Evolutionary conservation across 2,113 vertebrate genomes (phyloP).

Genomic region (Scolopax mira): DNA sequence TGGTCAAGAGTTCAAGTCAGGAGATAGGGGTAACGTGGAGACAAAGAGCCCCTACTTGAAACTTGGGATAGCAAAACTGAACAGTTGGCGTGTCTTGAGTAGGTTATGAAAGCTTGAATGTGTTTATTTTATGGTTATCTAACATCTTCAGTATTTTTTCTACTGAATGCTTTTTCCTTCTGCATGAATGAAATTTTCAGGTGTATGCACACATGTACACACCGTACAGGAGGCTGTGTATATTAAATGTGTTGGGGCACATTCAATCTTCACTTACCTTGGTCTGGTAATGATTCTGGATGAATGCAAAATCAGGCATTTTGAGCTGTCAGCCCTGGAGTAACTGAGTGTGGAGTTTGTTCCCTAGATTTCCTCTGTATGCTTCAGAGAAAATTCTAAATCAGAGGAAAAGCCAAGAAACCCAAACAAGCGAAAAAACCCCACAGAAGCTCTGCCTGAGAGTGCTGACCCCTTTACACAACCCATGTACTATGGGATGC

Average conservation of each 20-base stretch:
- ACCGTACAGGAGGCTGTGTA: not conserved
- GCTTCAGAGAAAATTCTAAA: not conserved
- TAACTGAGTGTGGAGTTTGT: not conserved
- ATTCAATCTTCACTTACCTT: not conserved
- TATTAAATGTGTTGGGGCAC: not conserved
- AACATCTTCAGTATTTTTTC: not conserved
- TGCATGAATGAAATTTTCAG: constrained; percentile 16
- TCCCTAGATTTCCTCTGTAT: not conserved
- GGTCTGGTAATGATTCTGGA: not conserved
- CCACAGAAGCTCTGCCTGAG: not conserved
- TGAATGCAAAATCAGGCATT: not conserved
- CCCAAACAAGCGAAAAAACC: not conserved
- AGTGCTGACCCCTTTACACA: not conserved
- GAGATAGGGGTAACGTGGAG: not conserved
- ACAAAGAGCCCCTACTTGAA: not conserved
- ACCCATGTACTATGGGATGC: not conserved
- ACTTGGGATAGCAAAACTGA: not conserved
- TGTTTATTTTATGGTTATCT: constrained; percentile 30
- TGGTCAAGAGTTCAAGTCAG: not conserved
- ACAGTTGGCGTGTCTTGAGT: not conserved
- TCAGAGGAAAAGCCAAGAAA: not conserved
- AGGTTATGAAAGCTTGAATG: not conserved
- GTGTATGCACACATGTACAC: not conserved
- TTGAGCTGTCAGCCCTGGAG: not conserved
- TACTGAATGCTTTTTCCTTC: not conserved